Percentiles rank a stretch among this genome's conserved stretches.
These are phyloP conservation scores for Aplocera efformata DNA, from an alignment of 2,888 invertebrate genomes.

Conservation along the genomic window DNA sequence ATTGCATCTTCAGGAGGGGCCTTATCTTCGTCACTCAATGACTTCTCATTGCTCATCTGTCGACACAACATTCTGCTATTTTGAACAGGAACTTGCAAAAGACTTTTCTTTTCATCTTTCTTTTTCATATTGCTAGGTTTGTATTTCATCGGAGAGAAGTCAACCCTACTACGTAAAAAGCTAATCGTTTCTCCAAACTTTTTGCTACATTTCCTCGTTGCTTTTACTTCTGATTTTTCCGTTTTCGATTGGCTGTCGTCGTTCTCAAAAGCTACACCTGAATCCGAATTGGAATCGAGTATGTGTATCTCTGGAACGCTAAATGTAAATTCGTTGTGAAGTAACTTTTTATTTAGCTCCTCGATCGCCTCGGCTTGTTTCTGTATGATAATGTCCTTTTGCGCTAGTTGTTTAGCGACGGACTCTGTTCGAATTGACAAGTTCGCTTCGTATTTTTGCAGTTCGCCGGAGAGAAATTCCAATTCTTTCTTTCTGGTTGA, in stretches of 20 bases:
- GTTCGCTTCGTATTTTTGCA: conserved; percentile 71
- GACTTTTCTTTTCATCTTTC: conserved; percentile 65
- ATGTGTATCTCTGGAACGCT: conserved; percentile 59
- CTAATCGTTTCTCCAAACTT: conserved; percentile 72
- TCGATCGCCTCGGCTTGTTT: conserved; percentile 60
- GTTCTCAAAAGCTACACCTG: conserved; percentile 66
- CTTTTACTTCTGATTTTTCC: conserved; percentile 54
- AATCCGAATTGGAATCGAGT: conserved; percentile 72
- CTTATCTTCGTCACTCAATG: conserved; percentile 64
- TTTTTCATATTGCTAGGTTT: conserved; percentile 63
- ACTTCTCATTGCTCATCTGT: conserved; percentile 56
- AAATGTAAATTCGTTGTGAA: conserved; percentile 38
- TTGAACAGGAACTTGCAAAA: conserved; percentile 51
- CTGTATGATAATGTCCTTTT: conserved; percentile 66
- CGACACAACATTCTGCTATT: conserved; percentile 47
- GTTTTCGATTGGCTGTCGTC: conserved; percentile 54
- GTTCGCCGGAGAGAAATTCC: conserved; percentile 67
- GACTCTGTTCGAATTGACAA: conserved; percentile 62
- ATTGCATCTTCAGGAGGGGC: conserved; percentile 45
- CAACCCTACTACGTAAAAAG: conserved; percentile 63
- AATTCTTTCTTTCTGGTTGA: conserved; percentile 67
- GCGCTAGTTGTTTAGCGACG: conserved; percentile 61
- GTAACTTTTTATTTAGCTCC: conserved; percentile 55
- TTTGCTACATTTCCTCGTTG: conserved; percentile 64
- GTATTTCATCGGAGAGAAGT: conserved; percentile 74